Conservation (phyloP, 1,140 invertebrate species). For the Drosophila jambulina region DNA sequence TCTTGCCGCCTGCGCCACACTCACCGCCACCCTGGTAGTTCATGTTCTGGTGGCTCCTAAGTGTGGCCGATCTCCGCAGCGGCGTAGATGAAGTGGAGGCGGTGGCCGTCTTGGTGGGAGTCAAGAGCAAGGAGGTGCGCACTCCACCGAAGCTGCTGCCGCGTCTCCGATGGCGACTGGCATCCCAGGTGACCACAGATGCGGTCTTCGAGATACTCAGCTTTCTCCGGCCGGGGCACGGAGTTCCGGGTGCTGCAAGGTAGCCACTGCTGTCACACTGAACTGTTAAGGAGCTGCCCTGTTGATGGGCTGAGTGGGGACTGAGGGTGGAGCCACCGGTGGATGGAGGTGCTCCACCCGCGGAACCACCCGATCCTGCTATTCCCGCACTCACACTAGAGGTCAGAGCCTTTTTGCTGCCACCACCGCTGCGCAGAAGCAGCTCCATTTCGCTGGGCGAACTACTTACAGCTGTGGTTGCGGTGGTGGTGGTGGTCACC, state of each 20-base stretch:
- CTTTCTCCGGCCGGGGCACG: conserved; percentile 67
- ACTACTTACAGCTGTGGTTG: conserved; percentile 59
- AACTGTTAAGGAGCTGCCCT: conserved; percentile 56
- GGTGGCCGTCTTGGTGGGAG: conserved; percentile 81
- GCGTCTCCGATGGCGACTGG: conserved; percentile 85
- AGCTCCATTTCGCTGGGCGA: conserved; percentile 77
- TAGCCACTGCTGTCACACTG: conserved; percentile 60
- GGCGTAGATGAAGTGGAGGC: conserved; percentile 84
- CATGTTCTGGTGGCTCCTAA: conserved; percentile 87
- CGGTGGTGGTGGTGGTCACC: conserved; percentile 61
- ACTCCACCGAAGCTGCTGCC: conserved; percentile 88
- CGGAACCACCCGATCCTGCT: not conserved
- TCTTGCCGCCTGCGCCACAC: conserved; percentile 54
- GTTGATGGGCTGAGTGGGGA: conserved; percentile 54
- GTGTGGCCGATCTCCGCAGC: conserved; percentile 86
- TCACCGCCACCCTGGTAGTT: conserved; percentile 55
- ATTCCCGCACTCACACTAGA: conserved; percentile 57
- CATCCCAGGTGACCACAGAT: conserved; percentile 88
- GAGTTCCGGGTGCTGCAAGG: conserved; percentile 66
- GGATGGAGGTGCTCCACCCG: conserved; percentile 3
- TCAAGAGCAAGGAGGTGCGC: conserved; percentile 85
- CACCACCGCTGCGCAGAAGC: conserved; percentile 56
- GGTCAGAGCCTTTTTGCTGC: conserved; percentile 49
- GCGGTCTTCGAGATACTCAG: conserved; percentile 82
- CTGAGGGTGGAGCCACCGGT: conserved; percentile 35